These are phyloP conservation scores for Dendroctonus ponderosae DNA, from an alignment of 1,140 invertebrate genomes.

Conservation along the genomic window DNA sequence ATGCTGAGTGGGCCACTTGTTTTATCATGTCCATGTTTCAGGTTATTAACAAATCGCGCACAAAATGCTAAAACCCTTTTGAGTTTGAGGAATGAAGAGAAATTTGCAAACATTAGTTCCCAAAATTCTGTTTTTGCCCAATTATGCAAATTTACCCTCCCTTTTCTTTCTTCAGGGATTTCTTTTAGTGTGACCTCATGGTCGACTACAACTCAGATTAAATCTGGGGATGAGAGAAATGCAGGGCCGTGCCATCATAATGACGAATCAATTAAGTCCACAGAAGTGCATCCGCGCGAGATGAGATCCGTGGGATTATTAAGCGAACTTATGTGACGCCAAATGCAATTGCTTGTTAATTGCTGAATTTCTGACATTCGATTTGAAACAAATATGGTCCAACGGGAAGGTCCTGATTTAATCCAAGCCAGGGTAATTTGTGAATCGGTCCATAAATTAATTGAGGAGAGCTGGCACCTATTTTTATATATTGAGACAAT, in stretches of 20 bases:
- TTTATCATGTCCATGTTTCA: too few relatives aligned
- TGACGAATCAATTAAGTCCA: constrained; percentile 29
- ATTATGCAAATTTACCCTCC: too few relatives aligned
- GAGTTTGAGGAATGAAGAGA: too few relatives aligned
- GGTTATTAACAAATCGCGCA: too few relatives aligned
- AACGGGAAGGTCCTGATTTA: constrained; percentile 24
- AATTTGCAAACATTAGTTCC: too few relatives aligned
- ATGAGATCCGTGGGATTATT: constrained; percentile 44
- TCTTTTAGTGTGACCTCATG: background rate
- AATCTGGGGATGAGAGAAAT: background rate
- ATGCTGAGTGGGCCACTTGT: too few relatives aligned
- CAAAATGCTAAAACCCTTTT: too few relatives aligned
- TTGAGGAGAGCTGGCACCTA: background rate
- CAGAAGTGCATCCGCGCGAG: constrained; percentile 35
- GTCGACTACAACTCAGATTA: too few relatives aligned
- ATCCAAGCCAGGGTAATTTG: constrained; percentile 43
- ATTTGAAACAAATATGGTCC: constrained; percentile 34
- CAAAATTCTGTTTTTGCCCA: too few relatives aligned
- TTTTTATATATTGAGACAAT: constrained; percentile 1
- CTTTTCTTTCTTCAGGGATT: background rate
- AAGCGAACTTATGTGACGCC: constrained; percentile 34
- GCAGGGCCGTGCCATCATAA: constrained; percentile 41
- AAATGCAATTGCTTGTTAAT: constrained; percentile 9
- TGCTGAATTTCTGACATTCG: constrained; percentile 15
- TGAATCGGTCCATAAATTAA: constrained; percentile 32